Evolutionary conservation across 1,140 invertebrate species (phyloP).

Genomic region (Laodelphax striatellus): DNA sequence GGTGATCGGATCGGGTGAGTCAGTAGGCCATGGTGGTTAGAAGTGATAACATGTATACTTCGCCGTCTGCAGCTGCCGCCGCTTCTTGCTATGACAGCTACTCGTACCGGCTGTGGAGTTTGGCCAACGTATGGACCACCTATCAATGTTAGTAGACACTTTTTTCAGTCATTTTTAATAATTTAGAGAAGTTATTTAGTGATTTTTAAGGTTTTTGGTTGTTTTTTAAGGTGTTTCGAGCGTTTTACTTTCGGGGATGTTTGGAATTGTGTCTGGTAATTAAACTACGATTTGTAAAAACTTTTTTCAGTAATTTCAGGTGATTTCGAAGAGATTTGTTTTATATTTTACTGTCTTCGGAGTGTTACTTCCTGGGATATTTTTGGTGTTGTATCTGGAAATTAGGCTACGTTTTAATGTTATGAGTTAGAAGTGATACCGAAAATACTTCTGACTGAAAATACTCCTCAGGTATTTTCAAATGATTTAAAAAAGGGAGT

Average conservation of each 20-base stretch:
- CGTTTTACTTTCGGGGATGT: not conserved
- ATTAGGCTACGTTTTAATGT: too few relatives aligned
- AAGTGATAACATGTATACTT: constrained; percentile 45
- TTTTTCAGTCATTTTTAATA: not conserved
- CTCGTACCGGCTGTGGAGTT: constrained; percentile 55
- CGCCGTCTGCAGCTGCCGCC: not conserved
- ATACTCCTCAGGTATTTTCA: too few relatives aligned
- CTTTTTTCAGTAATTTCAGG: too few relatives aligned
- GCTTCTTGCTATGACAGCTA: constrained; percentile 50
- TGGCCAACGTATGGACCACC: constrained; percentile 55
- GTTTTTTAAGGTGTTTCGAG: not conserved
- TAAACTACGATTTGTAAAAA: too few relatives aligned
- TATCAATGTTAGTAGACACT: constrained; percentile 45
- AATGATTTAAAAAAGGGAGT: too few relatives aligned
- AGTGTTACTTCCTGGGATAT: too few relatives aligned
- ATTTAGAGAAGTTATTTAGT: not conserved
- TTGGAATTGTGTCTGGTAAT: constrained; percentile 22
- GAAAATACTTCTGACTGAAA: too few relatives aligned
- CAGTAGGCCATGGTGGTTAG: constrained; percentile 49
- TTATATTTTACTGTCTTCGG: too few relatives aligned
- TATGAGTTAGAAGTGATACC: too few relatives aligned
- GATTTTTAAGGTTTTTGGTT: not conserved
- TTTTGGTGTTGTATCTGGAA: too few relatives aligned
- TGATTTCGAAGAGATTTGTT: too few relatives aligned
- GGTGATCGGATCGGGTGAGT: not conserved